phyloP scores from a whole-genome alignment of 2,797 vertebrate species.

The Glossophaga mutica region DNA sequence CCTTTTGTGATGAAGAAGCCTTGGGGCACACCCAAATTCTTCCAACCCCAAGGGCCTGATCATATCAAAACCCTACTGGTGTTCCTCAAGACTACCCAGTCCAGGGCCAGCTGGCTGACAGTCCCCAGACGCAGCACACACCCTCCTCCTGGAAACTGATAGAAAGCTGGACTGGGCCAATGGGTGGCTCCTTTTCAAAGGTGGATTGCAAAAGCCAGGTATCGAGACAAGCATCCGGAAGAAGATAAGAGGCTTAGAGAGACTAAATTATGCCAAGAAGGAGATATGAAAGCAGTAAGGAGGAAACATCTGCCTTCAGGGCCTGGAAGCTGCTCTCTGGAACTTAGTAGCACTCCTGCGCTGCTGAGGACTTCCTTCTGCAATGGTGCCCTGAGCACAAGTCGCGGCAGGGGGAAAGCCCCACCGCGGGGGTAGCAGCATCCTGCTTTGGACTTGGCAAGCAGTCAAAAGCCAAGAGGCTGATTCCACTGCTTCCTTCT shows the following conservation, averaged over 20 bases:
- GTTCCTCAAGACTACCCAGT: background rate
- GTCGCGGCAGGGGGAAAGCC: background rate
- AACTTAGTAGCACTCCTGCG: background rate
- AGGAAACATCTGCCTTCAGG: slow-evolving; percentile 57
- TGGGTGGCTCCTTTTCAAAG: background rate
- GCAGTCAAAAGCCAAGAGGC: background rate
- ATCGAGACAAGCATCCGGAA: background rate
- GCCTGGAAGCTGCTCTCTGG: background rate
- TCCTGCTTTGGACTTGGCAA: slow-evolving; percentile 8
- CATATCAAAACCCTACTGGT: background rate
- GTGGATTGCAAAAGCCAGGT: background rate
- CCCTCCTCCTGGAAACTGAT: background rate
- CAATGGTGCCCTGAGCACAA: background rate
- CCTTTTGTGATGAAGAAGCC: background rate
- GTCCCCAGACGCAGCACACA: background rate
- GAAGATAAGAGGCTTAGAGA: background rate
- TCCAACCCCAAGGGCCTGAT: background rate
- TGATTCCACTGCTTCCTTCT: background rate
- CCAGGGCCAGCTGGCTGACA: background rate
- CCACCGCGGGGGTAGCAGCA: background rate
- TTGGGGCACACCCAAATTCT: background rate
- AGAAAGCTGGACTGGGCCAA: background rate
- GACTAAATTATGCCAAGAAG: slow-evolving; percentile 45
- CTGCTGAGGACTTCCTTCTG: slow-evolving; percentile 36
- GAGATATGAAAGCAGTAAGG: background rate